Percentiles rank a stretch among this genome's conserved stretches.
These are phyloP conservation scores for Verasper variegatus DNA, from an alignment of 2,113 vertebrate genomes.

Conservation along the genomic window DNA sequence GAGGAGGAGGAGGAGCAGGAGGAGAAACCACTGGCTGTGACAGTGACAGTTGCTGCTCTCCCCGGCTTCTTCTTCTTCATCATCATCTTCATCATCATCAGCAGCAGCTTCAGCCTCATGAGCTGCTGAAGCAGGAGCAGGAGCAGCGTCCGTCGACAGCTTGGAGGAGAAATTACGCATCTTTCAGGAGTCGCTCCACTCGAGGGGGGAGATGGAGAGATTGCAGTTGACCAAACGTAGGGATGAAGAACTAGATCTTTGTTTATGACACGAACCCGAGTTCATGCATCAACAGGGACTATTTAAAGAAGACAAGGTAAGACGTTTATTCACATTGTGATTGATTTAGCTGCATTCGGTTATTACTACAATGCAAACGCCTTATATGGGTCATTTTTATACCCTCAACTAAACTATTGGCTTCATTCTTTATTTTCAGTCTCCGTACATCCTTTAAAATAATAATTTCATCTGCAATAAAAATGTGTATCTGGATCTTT, in stretches of 20 bases:
- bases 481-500: not conserved
- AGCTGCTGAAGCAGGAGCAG: constrained; percentile 35
- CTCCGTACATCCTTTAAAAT: too few species aligned
- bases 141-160: constrained; percentile 40
- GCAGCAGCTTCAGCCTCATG: constrained; percentile 48
- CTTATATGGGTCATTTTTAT: not conserved
- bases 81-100: constrained; percentile 36
- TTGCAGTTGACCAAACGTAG: constrained; percentile 68
- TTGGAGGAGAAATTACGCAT: constrained; percentile 9
- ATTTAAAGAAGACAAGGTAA: constrained; percentile 64
- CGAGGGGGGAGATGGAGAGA: constrained; percentile 74
- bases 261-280: constrained; percentile 74
- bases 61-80: not conserved
- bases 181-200: constrained; percentile 56
- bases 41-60: constrained; percentile 57
- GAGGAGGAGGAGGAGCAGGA: constrained; percentile 25
- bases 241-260: constrained; percentile 59
- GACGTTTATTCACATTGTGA: not conserved
- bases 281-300: constrained; percentile 48
- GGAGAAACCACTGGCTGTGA: constrained; percentile 59
- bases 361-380: not conserved
- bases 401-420: too few species aligned
- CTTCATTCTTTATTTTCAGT: too few species aligned
- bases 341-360: not conserved
- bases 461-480: not conserved